Base-by-base conservation (phyloP, 2,888 invertebrate genomes). In the Platynereis dumerilii region DNA sequence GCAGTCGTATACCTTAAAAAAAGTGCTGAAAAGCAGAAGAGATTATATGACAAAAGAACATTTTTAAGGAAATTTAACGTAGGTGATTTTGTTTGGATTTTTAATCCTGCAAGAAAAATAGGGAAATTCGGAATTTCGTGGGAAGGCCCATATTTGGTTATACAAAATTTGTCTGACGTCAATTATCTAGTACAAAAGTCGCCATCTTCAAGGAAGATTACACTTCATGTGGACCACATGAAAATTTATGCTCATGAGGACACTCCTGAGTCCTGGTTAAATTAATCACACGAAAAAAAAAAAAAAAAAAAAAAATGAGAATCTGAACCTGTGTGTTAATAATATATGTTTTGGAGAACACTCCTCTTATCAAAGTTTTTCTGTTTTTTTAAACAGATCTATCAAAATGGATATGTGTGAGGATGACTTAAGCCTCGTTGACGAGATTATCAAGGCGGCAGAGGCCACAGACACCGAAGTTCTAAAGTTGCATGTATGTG, bases 211-310 rank as follows among this genome's bases (percentile, higher is more conserved):
- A n/a, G 20, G 20, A 7, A 20, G 7, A 22, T 48, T 20, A 48
- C n/a, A 20, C 20, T 48, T 22, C 48, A 48, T 48, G 48, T 48
- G n/a, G 48, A 48, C 22, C 48, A 48, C 22, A n/a, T 48, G 10
- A 48, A 48, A 48, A 5, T n/a, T 3, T 48, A 48, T n/a, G n/a
- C 5, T 7, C 34, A 34, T 34, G 34, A 34, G 5, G 34, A 34
- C 12, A 34, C 34, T 7, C 34, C 34, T 12, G 12, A 5, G 12
- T 12, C 34, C 12, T 34, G 34, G 34, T 5, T 34, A 12, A 12
- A 34, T 34, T 34, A 34, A 34, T 34, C 34, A 12, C 34, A 34
- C 7, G 12, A 34, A 7, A 12, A 7, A 34, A 34, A 5, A 7
- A 12, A 12, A 34, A 34, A 12, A 34, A 12, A 12, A 12, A 34